Evolutionary conservation across 2,113 vertebrate species (phyloP), one percentile per base, ranked within the genome.

Genomic region (Jaculus jaculus): DNA sequence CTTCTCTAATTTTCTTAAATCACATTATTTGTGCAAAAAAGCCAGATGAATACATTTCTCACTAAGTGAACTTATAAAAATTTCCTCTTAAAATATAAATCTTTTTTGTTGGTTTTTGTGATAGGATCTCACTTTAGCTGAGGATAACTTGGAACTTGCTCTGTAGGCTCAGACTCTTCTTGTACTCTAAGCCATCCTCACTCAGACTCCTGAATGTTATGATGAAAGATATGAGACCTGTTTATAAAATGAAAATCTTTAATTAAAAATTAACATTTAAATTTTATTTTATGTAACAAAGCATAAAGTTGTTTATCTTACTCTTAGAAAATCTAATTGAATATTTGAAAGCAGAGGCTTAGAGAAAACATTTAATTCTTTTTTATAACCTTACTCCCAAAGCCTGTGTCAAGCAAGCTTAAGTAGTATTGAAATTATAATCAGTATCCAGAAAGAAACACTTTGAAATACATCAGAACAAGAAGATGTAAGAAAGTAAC

Each of bases 231-330:
- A 47, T 24, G 10, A 12, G 54, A 12, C 54, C 54, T 54, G 11
- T 5, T 77, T 42, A 84, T 78, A 83, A 93, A 34, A 89, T 77
- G 34, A 21, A 94, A 93, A 84, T 81, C 61, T 81, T 78, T 77
- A 72, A 69, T 83, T 92, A 10, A 39, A 37, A 83, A 81, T 26
- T 47, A 75, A 69, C 34, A 83, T 34, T 10, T 89, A 78, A 54
- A 32, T 47, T 78, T 87, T 65, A 65, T 21, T 58, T 73, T 47
- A 77, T 85, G 2, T 20, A 80, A 86, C 32, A 7, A 75, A 87
- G 34, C 2, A 78, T 69, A 7, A 69, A 69, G 16, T 81, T 91
- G 32, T 28, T 51, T 66, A 86, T 42, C 3, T 0, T 3, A 86
- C 24, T 63, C 30, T 91, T 73, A 71, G 32, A 87, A 66, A 16